These are phyloP conservation scores for Adineta ricciae DNA, from an alignment of 2,888 invertebrate genomes.

Conservation along the genomic window DNA sequence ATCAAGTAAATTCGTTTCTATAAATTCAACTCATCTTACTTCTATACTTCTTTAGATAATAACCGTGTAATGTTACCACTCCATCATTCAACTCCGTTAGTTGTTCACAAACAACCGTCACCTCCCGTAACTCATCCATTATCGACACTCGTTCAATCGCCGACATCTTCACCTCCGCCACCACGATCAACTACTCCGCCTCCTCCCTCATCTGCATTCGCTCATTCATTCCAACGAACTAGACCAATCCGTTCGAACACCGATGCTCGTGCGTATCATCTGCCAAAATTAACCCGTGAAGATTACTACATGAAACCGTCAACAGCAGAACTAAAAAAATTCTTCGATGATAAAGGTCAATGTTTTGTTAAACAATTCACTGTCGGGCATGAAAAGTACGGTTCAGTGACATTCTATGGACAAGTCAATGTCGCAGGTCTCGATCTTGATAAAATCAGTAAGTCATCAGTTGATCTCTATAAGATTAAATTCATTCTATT, in stretches of 20 bases:
- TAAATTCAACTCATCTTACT: too few relatives aligned
- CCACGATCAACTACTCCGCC: not conserved
- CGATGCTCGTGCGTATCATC: not conserved
- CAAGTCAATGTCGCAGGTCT: conserved; percentile 27
- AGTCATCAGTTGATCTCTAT: not conserved
- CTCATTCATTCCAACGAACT: not conserved
- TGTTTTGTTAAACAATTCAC: conserved; percentile 32
- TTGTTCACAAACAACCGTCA: conserved; percentile 11
- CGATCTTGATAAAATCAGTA: conserved; percentile 28
- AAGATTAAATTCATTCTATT: too few relatives aligned
- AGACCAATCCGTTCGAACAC: not conserved
- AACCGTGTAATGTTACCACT: not conserved
- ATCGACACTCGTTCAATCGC: conserved; percentile 7
- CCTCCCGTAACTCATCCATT: not conserved
- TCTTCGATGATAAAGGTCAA: conserved; percentile 24
- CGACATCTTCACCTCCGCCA: not conserved
- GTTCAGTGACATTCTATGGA: conserved; percentile 31
- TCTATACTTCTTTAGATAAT: not conserved
- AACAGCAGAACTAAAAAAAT: not conserved
- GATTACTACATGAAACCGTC: conserved; percentile 30
- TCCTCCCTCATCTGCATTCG: not conserved
- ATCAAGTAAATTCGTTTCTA: not conserved
- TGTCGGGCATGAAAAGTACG: conserved; percentile 29
- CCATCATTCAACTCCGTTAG: not conserved
- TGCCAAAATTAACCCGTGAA: conserved; percentile 7